Conservation (phyloP, 1,140 invertebrate species). For the Centruroides vittatus region DNA sequence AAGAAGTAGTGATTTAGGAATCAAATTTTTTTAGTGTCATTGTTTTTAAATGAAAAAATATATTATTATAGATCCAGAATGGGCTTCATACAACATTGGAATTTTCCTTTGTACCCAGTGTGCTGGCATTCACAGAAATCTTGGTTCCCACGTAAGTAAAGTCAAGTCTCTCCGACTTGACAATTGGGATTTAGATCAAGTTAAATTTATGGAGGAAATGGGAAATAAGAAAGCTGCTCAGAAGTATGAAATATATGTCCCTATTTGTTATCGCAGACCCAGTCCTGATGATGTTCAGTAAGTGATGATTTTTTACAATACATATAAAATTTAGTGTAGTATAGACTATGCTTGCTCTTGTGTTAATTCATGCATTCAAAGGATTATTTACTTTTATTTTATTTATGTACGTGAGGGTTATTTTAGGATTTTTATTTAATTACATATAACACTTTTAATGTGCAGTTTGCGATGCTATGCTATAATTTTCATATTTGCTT, state of each 20-base stretch:
- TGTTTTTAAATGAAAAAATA: neutral
- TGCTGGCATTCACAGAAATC: constrained; percentile 61
- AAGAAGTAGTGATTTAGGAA: too few relatives aligned
- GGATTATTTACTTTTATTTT: too few relatives aligned
- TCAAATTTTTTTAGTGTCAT: too few relatives aligned
- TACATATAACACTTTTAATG: too few relatives aligned
- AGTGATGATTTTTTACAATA: constrained; percentile 27
- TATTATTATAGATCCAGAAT: constrained; percentile 51
- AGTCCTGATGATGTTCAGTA: constrained; percentile 60
- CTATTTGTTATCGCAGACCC: constrained; percentile 66
- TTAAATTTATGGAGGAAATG: constrained; percentile 49
- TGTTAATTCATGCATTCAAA: too few relatives aligned
- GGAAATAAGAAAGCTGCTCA: constrained; percentile 60
- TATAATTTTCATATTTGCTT: too few relatives aligned
- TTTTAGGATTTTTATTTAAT: too few relatives aligned
- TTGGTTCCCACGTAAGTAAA: constrained; percentile 76
- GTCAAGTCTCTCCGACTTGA: constrained; percentile 75
- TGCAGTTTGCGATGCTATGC: too few relatives aligned
- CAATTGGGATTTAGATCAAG: constrained; percentile 39
- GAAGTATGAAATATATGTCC: constrained; percentile 66
- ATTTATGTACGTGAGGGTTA: too few relatives aligned
- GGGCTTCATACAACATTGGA: constrained; percentile 81
- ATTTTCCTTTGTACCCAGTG: constrained; percentile 75
- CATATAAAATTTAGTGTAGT: too few relatives aligned
- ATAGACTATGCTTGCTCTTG: too few relatives aligned